Percentiles rank a stretch among this genome's conserved stretches.
phyloP scores from a whole-genome alignment of 2,888 invertebrate genomes.

The Ectobius pallidus region DNA sequence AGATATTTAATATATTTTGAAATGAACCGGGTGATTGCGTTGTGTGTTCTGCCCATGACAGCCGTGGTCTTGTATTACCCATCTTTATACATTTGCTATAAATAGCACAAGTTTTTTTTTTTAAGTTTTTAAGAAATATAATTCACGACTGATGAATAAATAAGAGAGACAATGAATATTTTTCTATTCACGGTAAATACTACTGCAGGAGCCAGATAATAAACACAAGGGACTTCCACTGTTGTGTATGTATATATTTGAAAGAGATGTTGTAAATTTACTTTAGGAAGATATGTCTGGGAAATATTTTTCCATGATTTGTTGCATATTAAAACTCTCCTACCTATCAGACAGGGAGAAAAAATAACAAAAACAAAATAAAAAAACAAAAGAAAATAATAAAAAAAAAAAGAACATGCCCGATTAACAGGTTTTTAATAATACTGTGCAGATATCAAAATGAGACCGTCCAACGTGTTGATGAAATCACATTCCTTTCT shows the following conservation, averaged over 20 bases:
- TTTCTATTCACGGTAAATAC: constrained; percentile 34
- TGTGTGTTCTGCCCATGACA: neutral
- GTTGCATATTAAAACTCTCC: neutral
- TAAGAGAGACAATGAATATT: constrained; percentile 35
- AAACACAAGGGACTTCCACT: constrained; percentile 16
- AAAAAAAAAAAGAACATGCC: too few relatives aligned
- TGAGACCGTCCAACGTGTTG: constrained; percentile 27
- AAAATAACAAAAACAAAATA: too few relatives aligned
- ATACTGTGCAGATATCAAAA: constrained; percentile 19
- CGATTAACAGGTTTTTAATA: neutral
- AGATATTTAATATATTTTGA: constrained; percentile 10
- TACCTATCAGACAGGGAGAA: too few relatives aligned
- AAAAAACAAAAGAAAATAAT: too few relatives aligned
- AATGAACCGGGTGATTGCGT: neutral
- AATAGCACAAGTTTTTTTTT: too few relatives aligned
- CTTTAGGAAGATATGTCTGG: neutral
- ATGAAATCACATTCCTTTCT: constrained; percentile 21
- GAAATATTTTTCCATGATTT: constrained; percentile 5
- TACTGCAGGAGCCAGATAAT: constrained; percentile 16
- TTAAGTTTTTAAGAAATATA: too few relatives aligned
- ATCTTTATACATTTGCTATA: neutral
- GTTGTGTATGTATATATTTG: constrained; percentile 29
- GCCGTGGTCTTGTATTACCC: neutral
- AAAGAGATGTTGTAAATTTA: constrained; percentile 24
- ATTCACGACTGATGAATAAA: constrained; percentile 7